Base-by-base conservation (phyloP, 2,888 invertebrate genomes). In the Neria commutata region DNA sequence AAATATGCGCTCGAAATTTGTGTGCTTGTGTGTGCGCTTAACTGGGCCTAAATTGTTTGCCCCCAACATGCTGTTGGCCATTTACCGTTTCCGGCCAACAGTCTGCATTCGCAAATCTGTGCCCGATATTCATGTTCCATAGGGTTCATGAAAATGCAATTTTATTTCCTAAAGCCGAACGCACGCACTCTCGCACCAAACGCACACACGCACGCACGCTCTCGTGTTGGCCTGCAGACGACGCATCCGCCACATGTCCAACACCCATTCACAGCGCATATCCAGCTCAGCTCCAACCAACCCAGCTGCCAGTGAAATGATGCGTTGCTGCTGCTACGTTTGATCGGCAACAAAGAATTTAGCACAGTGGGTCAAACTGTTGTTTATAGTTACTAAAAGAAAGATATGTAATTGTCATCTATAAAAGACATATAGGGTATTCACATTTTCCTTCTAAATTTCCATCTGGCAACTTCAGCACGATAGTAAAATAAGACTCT, bases 111-210 rank as follows among this genome's bases (percentile, higher is more conserved):
- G 56, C 58, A 74, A 76, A 76, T 76, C 74, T 77, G 69, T 72
- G 71, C 67, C n/a, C 49, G 46, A 50, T 54, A 51, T 49, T 57
- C 56, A 53, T 29, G 47, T n/a, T n/a, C n/a, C n/a, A n/a, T n/a
- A 58, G 69, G 74, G 77, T 78, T 77, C 76, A 78, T 78, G 77
- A 78, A 77, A 78, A 78, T 77, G 76, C 77, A 78, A 78, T 77
- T 77, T 77, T 75, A 79, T 74, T 76, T 77, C 70, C 67, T 68
- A 75, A 74, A 54, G 61, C 59, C 46, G 29, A 37, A 46, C 19
- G 21, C 54, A 58, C 50, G 26, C 55, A 58, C 53, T 53, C 37
- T 16, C 50, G 53, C 23, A 53, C 51, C n/a, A 29, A 48, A 25
- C 17, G 19, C 47, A 21, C 48, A 24, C 34, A 50, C n/a, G n/a